phyloP scores from a whole-genome alignment of 2,113 vertebrate genomes.

The Oreochromis tanganicae region DNA sequence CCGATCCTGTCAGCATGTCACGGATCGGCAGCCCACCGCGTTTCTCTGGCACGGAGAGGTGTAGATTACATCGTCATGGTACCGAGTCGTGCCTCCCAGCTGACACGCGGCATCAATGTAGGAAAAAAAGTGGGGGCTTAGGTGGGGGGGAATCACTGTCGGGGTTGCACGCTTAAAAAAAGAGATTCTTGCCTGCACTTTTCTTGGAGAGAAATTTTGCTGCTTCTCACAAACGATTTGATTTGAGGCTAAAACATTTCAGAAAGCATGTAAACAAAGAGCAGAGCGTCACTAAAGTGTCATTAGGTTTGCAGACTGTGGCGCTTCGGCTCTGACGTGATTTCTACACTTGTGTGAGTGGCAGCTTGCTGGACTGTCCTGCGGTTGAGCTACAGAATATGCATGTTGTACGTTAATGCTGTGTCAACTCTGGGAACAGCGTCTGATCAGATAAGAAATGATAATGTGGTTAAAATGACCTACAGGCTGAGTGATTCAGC shows the following conservation, averaged over 20 bases:
- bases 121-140: not conserved
- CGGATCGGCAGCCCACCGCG: slow-evolving; percentile 30
- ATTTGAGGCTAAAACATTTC: not conserved
- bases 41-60: slow-evolving; percentile 47
- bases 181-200: not conserved
- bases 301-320: not conserved
- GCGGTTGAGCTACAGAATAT: not conserved
- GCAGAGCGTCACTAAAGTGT: not conserved
- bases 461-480: slow-evolving; percentile 21
- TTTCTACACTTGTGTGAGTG: not conserved
- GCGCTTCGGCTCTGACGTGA: not conserved
- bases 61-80: slow-evolving; percentile 62
- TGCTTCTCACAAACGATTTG: slow-evolving; percentile 6
- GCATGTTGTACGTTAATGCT: slow-evolving; percentile 14
- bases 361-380: slow-evolving; percentile 3
- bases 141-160: slow-evolving; percentile 1
- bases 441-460: slow-evolving; percentile 50
- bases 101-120: slow-evolving; percentile 16
- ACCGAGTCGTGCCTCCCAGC: slow-evolving; percentile 17
- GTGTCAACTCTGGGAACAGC: slow-evolving; percentile 32
- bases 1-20: slow-evolving; percentile 56
- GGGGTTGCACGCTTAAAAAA: not conserved
- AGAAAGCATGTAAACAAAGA: not conserved
- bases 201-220: not conserved
- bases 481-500: not conserved